Evolutionary conservation across 2,113 vertebrate genomes (phyloP).

Genomic region (Ailurus styani): DNA sequence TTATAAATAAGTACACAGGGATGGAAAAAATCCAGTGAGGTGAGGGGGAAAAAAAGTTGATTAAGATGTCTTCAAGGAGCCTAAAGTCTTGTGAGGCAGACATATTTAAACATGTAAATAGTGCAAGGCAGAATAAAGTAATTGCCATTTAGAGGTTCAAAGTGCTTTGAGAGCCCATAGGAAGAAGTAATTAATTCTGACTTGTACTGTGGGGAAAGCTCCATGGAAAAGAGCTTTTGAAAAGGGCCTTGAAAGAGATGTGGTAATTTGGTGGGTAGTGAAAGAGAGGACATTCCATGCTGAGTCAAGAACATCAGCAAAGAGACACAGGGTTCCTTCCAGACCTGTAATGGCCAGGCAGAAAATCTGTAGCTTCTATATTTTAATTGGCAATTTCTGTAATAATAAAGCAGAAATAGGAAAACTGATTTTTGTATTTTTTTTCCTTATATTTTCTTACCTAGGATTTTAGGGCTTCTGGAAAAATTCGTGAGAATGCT

Average conservation of each 20-base stretch:
- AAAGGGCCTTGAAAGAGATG: conserved; percentile 57
- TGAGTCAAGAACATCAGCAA: neutral
- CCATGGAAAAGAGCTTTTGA: conserved; percentile 61
- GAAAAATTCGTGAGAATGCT: neutral
- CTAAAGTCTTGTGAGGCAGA: conserved; percentile 58
- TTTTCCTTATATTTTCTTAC: neutral
- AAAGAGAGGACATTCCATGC: conserved; percentile 8
- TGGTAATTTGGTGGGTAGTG: conserved; percentile 38
- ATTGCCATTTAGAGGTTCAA: conserved; percentile 77
- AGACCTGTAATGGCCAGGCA: neutral
- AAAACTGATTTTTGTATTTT: neutral
- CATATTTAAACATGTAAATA: conserved; percentile 72
- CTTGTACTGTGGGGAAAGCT: conserved; percentile 60
- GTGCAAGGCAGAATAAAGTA: conserved; percentile 69
- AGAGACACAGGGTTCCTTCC: neutral
- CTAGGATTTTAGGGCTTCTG: neutral
- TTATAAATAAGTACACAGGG: conserved; percentile 1
- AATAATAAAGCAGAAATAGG: neutral
- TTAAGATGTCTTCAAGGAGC: conserved; percentile 63
- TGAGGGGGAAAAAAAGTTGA: neutral
- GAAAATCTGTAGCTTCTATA: neutral
- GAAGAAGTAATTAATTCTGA: conserved; percentile 74
- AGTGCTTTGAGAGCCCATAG: conserved; percentile 73
- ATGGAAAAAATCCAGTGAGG: conserved; percentile 35
- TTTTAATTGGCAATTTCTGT: neutral